Evolutionary conservation across 2,888 invertebrate genomes (phyloP).

Genomic region (Epinotia demarniana): DNA sequence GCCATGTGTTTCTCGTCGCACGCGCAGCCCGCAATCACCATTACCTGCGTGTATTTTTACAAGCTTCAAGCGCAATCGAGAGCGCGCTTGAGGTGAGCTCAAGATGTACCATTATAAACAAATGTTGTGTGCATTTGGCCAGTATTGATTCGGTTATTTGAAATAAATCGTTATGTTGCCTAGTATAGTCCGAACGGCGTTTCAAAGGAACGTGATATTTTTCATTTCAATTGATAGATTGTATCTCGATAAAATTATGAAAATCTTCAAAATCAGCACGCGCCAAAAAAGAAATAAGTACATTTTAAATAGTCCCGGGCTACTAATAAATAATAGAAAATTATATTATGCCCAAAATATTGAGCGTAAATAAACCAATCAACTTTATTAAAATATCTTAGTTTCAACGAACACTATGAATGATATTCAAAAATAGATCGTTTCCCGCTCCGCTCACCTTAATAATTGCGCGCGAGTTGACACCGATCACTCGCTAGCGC

Average conservation of each 20-base stretch:
- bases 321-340: no score
- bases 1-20: conserved; percentile 42
- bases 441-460: conserved; percentile 23
- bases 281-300: no score
- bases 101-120: not conserved
- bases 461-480: conserved; percentile 38
- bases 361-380: no score
- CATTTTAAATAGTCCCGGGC: no score
- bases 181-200: no score
- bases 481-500: conserved; percentile 38
- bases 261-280: no score
- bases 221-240: no score
- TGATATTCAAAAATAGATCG: conserved; percentile 23
- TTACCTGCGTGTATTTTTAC: conserved; percentile 44
- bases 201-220: no score
- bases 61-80: conserved; percentile 22
- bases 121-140: not conserved
- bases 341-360: no score
- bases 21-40: conserved; percentile 42
- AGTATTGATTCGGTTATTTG: not conserved
- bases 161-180: not conserved
- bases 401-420: not conserved
- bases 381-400: no score
- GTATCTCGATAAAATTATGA: no score
- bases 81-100: conserved; percentile 24